Evolutionary conservation across 2,797 vertebrate genomes (phyloP).

Genomic region (Hipposideros larvatus): DNA sequence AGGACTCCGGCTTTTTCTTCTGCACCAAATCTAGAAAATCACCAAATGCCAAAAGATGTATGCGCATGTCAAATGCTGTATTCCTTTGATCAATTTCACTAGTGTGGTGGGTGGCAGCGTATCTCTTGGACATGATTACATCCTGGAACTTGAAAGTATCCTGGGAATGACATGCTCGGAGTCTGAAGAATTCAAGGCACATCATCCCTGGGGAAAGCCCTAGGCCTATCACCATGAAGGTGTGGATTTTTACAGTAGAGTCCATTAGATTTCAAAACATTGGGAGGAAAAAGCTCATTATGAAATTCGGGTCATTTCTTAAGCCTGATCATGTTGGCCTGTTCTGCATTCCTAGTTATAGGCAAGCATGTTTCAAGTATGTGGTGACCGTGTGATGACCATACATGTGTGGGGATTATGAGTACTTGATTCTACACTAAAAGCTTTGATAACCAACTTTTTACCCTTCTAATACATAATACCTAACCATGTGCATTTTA

Average conservation of each 20-base stretch:
- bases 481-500: conserved; percentile 52
- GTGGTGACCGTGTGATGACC: neutral
- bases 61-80: neutral
- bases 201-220: neutral
- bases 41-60: neutral
- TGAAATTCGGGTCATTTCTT: neutral
- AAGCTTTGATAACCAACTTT: conserved; percentile 23
- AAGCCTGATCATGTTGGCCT: neutral
- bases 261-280: neutral
- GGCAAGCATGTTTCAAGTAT: neutral
- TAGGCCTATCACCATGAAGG: neutral
- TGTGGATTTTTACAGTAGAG: neutral
- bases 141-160: neutral
- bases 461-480: conserved; percentile 42
- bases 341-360: neutral
- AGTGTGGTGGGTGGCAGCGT: neutral
- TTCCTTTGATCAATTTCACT: neutral
- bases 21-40: conserved; percentile 66
- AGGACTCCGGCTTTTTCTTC: conserved; percentile 63
- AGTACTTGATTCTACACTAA: neutral
- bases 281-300: neutral
- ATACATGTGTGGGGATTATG: neutral
- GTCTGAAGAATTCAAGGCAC: neutral
- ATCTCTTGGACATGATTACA: neutral
- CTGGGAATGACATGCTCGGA: neutral